phyloP scores from a whole-genome alignment of 1,140 invertebrate species.

The Stratiolaelaps scimitus region DNA sequence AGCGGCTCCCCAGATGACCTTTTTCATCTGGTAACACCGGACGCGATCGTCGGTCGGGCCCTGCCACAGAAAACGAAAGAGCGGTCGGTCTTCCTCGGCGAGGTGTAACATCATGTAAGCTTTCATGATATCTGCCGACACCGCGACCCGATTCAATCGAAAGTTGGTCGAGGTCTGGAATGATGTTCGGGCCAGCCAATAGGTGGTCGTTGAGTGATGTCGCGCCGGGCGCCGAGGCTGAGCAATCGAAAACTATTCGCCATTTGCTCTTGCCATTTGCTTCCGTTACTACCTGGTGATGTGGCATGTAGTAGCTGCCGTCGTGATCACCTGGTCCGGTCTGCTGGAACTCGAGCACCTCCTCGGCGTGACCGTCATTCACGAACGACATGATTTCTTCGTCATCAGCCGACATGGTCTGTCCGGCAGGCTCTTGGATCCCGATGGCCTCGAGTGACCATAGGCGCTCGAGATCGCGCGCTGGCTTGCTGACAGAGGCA shows the following conservation, averaged over 20 bases:
- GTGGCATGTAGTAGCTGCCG: neutral
- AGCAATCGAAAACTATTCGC: conserved; percentile 14
- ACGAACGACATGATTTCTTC: neutral
- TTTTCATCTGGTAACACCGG: neutral
- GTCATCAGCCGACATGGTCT: neutral
- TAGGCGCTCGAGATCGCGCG: neutral
- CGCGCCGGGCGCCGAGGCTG: neutral
- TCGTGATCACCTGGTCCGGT: neutral
- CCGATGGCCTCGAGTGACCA: neutral
- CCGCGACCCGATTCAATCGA: neutral
- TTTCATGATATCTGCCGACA: neutral
- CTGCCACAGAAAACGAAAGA: conserved; percentile 11
- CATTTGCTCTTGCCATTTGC: neutral
- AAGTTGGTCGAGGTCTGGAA: neutral
- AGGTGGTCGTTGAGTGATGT: conserved; percentile 28
- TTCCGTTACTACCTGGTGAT: neutral
- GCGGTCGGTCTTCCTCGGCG: neutral
- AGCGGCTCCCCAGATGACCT: no score
- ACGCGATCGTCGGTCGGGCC: neutral
- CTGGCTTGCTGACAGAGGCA: neutral
- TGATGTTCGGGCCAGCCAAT: conserved; percentile 16
- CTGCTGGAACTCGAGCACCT: no score
- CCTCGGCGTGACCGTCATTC: neutral
- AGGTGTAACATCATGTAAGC: neutral
- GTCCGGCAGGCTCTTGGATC: neutral